Conservation (phyloP, 2,113 vertebrate genomes). For the Dicaeum eximium region DNA sequence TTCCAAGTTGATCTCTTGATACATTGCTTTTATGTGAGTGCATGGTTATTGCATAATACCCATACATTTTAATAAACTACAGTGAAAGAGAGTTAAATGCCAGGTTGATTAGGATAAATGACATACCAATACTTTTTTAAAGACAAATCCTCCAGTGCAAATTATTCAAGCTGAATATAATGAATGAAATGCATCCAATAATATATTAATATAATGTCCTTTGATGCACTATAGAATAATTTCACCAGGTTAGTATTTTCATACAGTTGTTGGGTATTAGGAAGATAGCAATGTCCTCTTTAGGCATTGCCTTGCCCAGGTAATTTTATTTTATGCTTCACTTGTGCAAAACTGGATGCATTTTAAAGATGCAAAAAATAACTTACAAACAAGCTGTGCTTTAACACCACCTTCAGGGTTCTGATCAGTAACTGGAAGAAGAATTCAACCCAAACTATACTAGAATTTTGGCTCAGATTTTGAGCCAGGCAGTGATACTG, state of each 20-base stretch:
- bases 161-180: constrained; percentile 4
- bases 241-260: background rate
- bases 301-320: background rate
- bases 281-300: background rate
- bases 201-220: background rate
- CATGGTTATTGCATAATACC: background rate
- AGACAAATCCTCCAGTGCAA: constrained; percentile 29
- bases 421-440: background rate
- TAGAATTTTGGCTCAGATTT: background rate
- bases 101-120: constrained; percentile 55
- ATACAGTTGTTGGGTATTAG: background rate
- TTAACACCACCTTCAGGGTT: background rate
- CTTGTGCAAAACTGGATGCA: background rate
- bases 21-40: constrained; percentile 7
- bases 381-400: background rate
- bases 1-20: background rate
- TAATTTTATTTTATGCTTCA: background rate
- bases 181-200: too few relatives aligned
- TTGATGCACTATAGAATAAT: constrained; percentile 28
- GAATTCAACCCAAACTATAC: background rate
- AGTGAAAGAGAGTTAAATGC: background rate
- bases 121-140: constrained; percentile 34
- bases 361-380: background rate
- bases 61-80: constrained; percentile 1
- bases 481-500: background rate